Base-by-base conservation (phyloP, 1,140 invertebrate genomes). In the Proales similis region DNA sequence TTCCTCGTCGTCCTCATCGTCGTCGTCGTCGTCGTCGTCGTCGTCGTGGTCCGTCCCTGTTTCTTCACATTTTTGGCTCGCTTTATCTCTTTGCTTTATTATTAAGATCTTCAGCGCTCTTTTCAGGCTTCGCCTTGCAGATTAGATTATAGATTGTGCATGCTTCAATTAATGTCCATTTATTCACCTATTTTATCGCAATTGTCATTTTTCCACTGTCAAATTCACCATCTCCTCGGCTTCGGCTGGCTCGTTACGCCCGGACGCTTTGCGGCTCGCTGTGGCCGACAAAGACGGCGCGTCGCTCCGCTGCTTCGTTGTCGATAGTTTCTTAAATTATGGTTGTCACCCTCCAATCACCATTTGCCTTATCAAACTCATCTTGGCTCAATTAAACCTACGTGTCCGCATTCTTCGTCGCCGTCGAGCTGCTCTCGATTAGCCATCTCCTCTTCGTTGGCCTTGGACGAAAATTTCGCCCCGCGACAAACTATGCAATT, bases 211-310 rank as follows among this genome's bases (percentile, higher is more conserved):
- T 2, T 38, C 27, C 48, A 49, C 48, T 1, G 51, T 27, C 9
- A 57, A 26, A 26, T 19, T 43, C 4, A 57, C 30, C 51, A 57
- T 57, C 45, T 57, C 51, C 30, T 57, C 51, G 29, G 39, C 51
- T 42, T 57, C 51, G 1, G 51, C 36, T n/a, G n/a, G n/a, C n/a
- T n/a, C 7, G 45, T 14, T 24, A 26, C 4, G 9, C 32, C 36
- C 24, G 12, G 33, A 7, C 38, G 1, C 38, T 57, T n/a, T 9
- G 33, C 9, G 33, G 33, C 14, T 36, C 14, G 9, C 9, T 36
- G 9, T 14, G 9, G 9, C 9, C 9, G 14, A 36, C 9, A 36
- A 36, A 36, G 9, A 36, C 14, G 33, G 33, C 33, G 9, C 33
- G 9, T 9, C 9, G 33, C 14, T 14, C 14, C 14, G 9, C 14